Base-by-base conservation (phyloP, 1,140 invertebrate genomes). In the Drosophila sproati region DNA sequence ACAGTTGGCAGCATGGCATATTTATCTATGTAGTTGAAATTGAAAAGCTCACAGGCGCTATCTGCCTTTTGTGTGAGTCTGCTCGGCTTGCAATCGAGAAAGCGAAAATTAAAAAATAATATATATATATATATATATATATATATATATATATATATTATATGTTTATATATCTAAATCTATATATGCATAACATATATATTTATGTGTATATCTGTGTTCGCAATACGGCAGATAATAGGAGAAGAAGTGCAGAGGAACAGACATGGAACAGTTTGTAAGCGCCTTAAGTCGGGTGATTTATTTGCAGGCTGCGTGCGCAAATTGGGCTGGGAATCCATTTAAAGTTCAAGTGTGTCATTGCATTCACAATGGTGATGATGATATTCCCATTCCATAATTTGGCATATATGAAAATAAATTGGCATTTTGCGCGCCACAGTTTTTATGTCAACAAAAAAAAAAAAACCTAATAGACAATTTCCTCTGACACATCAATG, bases 61-160 rank as follows among this genome's bases (percentile, higher is more conserved):
- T n/a, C 50, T 28, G 20, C 6, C 37, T 59, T 67, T 37, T 59
- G 45, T 32, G 32, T 34, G 54, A 66, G 69, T 78, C 50, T 12
- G 51, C 5, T 43, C 63, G 55, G 62, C 67, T 67, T 69, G 78
- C 55, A 73, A 34, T 63, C 45, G 51, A 60, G 71, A 71, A 77
- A 83, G 70, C 85, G 77, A 80, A 83, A 89, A 89, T 87, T 87
- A 87, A 87, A 87, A n/a, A n/a, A n/a, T n/a, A n/a, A n/a, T n/a
- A n/a, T n/a, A n/a, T 83, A 63, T 45, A 32, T 57, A 56, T 51
- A 41, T 12, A 31, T 10, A 41, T 6, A 43, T 41, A 39, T 2
- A 45, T 45, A 28, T 35, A 20, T 31, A 39, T n/a, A 48, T 10
- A 41, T 41, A 10, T 52, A 28, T 29, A 57, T 54, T 7, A 12